Conservation (phyloP, 2,888 invertebrate genomes). For the Caenorhabditis sp. region DNA sequence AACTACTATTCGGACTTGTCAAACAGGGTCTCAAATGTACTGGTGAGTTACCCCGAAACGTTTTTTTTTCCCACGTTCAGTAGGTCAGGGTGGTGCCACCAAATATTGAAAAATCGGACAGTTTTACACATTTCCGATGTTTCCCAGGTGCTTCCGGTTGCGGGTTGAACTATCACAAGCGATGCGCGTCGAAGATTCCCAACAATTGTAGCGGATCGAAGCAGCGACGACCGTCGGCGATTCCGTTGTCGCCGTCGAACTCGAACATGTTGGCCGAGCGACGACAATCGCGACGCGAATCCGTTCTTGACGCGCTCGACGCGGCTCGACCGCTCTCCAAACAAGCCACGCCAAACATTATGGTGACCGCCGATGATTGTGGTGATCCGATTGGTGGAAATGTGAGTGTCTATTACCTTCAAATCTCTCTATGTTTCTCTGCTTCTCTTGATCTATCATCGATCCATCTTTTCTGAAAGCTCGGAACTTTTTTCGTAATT, state of each 20-base stretch:
- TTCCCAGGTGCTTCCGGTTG: too few species aligned
- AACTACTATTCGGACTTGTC: conserved; percentile 97
- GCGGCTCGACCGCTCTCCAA: conserved; percentile 49
- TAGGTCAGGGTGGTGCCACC: too few species aligned
- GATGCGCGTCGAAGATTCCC: conserved; percentile 90
- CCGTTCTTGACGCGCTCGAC: conserved; percentile 50
- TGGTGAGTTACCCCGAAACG: too few species aligned
- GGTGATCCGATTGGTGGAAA: conserved; percentile 69
- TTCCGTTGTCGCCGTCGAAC: conserved; percentile 69
- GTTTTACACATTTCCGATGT: too few species aligned
- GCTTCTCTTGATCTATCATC: not conserved
- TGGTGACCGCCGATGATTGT: conserved; percentile 68
- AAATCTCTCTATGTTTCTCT: not conserved
- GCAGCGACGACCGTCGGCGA: conserved; percentile 73
- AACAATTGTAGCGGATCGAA: conserved; percentile 85
- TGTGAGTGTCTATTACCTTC: conserved; percentile 42
- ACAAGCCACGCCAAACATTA: conserved; percentile 65
- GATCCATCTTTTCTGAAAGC: not conserved
- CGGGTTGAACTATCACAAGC: conserved; percentile 96
- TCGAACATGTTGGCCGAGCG: conserved; percentile 58
- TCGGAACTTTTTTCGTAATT: not conserved
- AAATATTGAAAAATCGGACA: too few species aligned
- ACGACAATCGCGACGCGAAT: conserved; percentile 50
- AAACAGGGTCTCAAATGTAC: conserved; percentile 98
- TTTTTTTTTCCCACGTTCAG: too few species aligned